A percentile compares a stretch with the other conserved stretches of the same genome.
phyloP scores from a whole-genome alignment of 2,113 vertebrate genomes.

The Eonycteris spelaea region DNA sequence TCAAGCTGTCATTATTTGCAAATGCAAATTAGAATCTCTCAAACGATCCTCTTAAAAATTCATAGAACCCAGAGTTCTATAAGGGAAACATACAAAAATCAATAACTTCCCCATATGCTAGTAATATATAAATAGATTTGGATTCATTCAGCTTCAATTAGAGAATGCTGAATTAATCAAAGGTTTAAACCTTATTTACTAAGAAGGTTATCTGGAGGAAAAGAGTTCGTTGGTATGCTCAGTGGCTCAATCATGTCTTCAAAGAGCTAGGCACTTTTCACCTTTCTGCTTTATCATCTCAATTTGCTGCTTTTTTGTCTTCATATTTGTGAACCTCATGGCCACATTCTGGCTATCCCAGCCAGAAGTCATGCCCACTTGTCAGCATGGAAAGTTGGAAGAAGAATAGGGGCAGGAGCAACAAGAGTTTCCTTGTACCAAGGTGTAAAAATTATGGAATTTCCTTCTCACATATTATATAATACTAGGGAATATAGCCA shows the following conservation, averaged over 20 bases:
- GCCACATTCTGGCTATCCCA: background rate
- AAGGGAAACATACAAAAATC: constrained; percentile 11
- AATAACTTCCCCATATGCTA: background rate
- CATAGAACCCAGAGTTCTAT: constrained; percentile 26
- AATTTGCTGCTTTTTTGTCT: background rate
- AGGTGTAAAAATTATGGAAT: background rate
- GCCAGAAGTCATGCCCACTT: background rate
- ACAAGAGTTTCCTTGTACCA: background rate
- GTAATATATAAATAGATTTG: background rate
- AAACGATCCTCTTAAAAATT: background rate
- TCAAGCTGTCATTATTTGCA: background rate
- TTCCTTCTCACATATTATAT: background rate
- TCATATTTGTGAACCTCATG: background rate
- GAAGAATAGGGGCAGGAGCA: background rate
- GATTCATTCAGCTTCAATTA: background rate
- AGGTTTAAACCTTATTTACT: background rate
- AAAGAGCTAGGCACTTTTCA: background rate
- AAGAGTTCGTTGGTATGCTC: background rate
- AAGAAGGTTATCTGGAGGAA: background rate
- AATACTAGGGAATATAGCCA: background rate
- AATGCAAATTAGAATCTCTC: constrained; percentile 16
- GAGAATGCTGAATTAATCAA: background rate
- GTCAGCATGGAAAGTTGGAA: background rate
- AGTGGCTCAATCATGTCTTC: background rate
- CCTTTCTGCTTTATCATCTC: background rate